phyloP scores from a whole-genome alignment of 2,888 invertebrate genomes.

The Hofmannophila pseudospretella region DNA sequence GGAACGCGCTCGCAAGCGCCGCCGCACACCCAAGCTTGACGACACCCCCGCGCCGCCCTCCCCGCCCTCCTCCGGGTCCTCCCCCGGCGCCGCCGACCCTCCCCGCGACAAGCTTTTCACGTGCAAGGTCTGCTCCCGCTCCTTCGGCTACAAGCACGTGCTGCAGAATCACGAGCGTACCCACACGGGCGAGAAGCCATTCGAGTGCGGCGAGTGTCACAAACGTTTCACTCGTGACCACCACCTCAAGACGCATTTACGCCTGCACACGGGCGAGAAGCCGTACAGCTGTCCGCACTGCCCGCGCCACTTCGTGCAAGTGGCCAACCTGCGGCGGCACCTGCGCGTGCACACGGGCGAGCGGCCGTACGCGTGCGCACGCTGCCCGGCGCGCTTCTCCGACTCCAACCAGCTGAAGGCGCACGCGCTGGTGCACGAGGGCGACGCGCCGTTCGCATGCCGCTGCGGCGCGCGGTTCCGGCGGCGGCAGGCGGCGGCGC shows the following conservation, averaged over 20 bases:
- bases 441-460: slow-evolving; percentile 93
- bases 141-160: slow-evolving; percentile 96
- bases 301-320: slow-evolving; percentile 95
- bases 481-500: slow-evolving; percentile 90
- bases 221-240: slow-evolving; percentile 96
- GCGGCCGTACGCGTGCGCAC: slow-evolving; percentile 91
- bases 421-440: slow-evolving; percentile 92
- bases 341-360: slow-evolving; percentile 95
- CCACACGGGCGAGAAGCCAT: slow-evolving; percentile 96
- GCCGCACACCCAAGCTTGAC: slow-evolving; percentile 68
- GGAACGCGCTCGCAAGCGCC: slow-evolving; percentile 66
- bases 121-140: slow-evolving; percentile 91
- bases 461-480: slow-evolving; percentile 89
- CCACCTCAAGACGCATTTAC: slow-evolving; percentile 94
- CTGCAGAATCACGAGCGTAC: slow-evolving; percentile 96
- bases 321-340: slow-evolving; percentile 93
- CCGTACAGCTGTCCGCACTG: slow-evolving; percentile 95
- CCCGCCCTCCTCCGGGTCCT: slow-evolving; percentile 69
- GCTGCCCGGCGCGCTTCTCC: slow-evolving; percentile 91
- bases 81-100: slow-evolving; percentile 67
- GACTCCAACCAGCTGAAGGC: slow-evolving; percentile 96
- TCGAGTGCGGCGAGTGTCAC: slow-evolving; percentile 94
- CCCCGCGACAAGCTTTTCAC: slow-evolving; percentile 90
- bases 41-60: slow-evolving; percentile 54
- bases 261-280: slow-evolving; percentile 95